Evolutionary conservation across 2,888 invertebrate genomes (phyloP).

Genomic region (Autographa gamma): DNA sequence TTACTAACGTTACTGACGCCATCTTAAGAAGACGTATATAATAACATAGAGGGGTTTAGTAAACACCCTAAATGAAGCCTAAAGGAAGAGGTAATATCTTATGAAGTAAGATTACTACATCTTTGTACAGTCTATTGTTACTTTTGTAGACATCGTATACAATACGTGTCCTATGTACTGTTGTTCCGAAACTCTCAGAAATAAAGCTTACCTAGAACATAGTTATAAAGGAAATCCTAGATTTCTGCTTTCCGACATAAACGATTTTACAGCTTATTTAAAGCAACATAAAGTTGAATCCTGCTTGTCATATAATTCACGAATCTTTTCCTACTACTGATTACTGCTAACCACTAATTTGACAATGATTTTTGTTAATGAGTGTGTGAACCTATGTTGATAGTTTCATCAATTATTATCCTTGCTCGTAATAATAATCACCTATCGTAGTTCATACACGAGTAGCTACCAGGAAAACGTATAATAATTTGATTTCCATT

Average conservation of each 20-base stretch:
- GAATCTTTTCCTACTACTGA: background rate
- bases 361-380: too few species aligned
- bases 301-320: background rate
- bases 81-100: constrained; percentile 10
- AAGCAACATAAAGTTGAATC: background rate
- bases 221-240: constrained; percentile 2
- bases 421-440: background rate
- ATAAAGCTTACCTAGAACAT: background rate
- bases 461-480: background rate
- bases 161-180: constrained; percentile 11
- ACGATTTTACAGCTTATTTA: background rate
- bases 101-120: constrained; percentile 11
- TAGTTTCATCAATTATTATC: background rate
- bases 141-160: constrained; percentile 22
- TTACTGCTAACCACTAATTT: too few species aligned
- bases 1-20: constrained; percentile 12
- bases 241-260: background rate
- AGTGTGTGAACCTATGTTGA: too few species aligned
- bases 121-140: constrained; percentile 21
- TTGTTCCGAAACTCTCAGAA: background rate
- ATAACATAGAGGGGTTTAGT: background rate
- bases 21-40: constrained; percentile 6
- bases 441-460: background rate
- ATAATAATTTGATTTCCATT: background rate
- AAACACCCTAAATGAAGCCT: background rate